Conservation (phyloP, 2,888 invertebrate species). For the Cerastis rubricosa region DNA sequence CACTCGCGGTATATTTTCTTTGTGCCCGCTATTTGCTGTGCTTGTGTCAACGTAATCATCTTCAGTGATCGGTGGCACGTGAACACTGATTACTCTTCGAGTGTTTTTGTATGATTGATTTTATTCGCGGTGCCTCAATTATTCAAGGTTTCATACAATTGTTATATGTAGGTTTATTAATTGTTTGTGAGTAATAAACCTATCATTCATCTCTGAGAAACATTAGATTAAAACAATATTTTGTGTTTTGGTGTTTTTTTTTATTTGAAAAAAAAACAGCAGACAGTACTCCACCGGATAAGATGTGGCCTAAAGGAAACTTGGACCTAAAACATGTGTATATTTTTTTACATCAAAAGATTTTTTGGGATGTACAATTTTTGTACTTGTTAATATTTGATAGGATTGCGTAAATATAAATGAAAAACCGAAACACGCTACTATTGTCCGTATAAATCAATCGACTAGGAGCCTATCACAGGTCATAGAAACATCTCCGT, state of each 20-base stretch:
- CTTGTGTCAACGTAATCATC: slow-evolving; percentile 26
- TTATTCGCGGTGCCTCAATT: background rate
- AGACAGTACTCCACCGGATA: no score
- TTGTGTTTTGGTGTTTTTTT: no score
- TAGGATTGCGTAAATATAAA: background rate
- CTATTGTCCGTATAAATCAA: background rate
- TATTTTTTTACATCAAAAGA: no score
- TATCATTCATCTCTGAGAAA: no score
- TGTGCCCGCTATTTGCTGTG: slow-evolving; percentile 8
- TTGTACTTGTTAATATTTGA: background rate
- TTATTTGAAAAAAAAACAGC: no score
- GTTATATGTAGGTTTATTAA: background rate
- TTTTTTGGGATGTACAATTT: background rate
- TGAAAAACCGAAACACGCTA: background rate
- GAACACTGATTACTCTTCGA: slow-evolving; percentile 8
- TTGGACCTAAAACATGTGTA: no score
- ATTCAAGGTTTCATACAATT: slow-evolving; percentile 1
- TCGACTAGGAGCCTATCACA: background rate
- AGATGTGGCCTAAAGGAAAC: no score
- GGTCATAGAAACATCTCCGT: background rate
- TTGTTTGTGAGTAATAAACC: no score
- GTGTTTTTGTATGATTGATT: background rate
- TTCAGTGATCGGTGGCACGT: slow-evolving; percentile 26
- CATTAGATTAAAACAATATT: no score
- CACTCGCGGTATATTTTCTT: slow-evolving; percentile 24